Conservation (phyloP, 1,140 invertebrate species). For the Campoletis sonorensis region DNA sequence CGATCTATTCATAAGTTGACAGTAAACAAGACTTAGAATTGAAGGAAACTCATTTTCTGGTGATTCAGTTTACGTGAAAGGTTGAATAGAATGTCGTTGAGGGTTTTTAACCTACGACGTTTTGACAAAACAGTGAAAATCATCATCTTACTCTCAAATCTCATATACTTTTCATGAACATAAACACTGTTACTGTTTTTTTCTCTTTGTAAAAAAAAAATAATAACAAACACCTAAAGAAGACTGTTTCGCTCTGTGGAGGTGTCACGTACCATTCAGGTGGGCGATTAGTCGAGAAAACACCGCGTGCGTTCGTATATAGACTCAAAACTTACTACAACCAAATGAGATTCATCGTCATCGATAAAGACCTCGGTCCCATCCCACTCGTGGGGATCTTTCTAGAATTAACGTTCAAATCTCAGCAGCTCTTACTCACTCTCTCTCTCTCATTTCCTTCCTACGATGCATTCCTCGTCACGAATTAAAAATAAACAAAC, state of each 20-base stretch:
- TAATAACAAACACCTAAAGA: not conserved
- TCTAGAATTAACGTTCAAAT: not conserved
- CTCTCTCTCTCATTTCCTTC: no score
- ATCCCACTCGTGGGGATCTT: conserved; percentile 3
- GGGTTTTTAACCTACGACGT: no score
- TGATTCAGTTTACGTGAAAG: not conserved
- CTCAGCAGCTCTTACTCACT: no score
- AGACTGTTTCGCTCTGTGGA: not conserved
- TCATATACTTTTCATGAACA: not conserved
- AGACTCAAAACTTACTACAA: not conserved
- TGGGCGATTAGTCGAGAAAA: not conserved
- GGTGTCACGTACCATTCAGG: not conserved
- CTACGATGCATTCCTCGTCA: no score
- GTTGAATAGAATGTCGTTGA: not conserved
- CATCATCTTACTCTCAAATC: not conserved
- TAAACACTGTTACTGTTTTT: not conserved
- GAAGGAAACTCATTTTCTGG: not conserved
- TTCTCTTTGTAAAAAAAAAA: not conserved
- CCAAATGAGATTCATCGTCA: conserved; percentile 6
- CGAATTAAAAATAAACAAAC: no score
- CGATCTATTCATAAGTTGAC: not conserved
- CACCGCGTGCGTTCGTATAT: not conserved
- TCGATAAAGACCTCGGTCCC: not conserved
- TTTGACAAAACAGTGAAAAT: not conserved
- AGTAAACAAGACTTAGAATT: not conserved